Evolutionary conservation across 2,888 invertebrate genomes (phyloP).

Genomic region (Drosophila multiciliata): DNA sequence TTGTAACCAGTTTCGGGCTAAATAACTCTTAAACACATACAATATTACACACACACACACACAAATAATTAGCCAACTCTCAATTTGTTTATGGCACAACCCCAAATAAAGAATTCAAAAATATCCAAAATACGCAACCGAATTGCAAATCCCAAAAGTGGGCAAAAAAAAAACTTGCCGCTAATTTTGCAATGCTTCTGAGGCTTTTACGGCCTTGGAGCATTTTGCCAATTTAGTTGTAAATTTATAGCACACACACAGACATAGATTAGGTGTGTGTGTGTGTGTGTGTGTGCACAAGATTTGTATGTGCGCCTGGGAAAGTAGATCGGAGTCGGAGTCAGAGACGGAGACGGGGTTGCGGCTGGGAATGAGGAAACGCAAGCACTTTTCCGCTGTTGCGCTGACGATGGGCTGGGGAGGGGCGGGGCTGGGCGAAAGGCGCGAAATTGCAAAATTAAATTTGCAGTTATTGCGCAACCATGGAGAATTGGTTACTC

Average conservation of each 20-base stretch:
- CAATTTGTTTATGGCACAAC: slow-evolving; percentile 7
- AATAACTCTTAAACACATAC: not conserved
- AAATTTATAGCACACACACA: slow-evolving; percentile 62
- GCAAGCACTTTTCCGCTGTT: slow-evolving; percentile 8
- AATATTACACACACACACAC: not conserved
- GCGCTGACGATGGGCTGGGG: slow-evolving; percentile 11
- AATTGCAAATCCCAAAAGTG: slow-evolving; percentile 27
- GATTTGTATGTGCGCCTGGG: slow-evolving; percentile 56
- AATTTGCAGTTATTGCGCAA: slow-evolving; percentile 80
- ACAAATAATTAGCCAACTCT: slow-evolving; percentile 47
- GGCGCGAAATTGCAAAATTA: slow-evolving; percentile 78
- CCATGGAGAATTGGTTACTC: slow-evolving; percentile 79
- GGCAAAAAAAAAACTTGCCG: slow-evolving; percentile 27
- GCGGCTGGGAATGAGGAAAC: slow-evolving; percentile 2
- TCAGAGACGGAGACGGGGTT: slow-evolving; percentile 4
- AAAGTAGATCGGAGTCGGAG: slow-evolving; percentile 25
- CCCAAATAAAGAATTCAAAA: slow-evolving; percentile 11
- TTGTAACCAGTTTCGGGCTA: not conserved
- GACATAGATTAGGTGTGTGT: slow-evolving; percentile 51
- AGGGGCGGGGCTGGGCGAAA: slow-evolving; percentile 29
- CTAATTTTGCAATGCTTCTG: slow-evolving; percentile 55
- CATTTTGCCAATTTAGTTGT: slow-evolving; percentile 64
- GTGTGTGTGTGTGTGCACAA: slow-evolving; percentile 22
- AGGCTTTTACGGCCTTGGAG: slow-evolving; percentile 57
- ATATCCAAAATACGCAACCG: slow-evolving; percentile 4